These are phyloP conservation scores for Chrysotoxum bicinctum DNA, from an alignment of 2,888 invertebrate genomes.

Conservation along the genomic window DNA sequence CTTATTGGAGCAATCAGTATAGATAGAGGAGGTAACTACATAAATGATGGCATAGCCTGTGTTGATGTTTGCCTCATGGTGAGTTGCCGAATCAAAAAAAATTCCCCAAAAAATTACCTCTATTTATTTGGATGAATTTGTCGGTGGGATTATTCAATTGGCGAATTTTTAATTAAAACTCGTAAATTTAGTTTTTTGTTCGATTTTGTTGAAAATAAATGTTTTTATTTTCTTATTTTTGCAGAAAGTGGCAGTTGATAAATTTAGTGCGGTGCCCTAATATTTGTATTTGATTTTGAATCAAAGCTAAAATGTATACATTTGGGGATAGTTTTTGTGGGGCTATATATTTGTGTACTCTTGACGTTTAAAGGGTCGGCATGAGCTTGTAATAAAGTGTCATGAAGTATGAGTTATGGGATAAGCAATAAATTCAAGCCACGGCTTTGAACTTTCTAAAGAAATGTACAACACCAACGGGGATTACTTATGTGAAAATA, in stretches of 20 bases:
- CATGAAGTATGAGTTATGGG: slow-evolving; percentile 17
- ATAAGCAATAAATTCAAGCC: background rate
- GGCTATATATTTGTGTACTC: background rate
- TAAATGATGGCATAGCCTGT: slow-evolving; percentile 36
- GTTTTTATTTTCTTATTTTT: background rate
- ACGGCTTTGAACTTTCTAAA: background rate
- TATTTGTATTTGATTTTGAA: background rate
- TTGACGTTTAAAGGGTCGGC: background rate
- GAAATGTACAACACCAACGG: background rate
- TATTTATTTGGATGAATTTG: slow-evolving; percentile 34
- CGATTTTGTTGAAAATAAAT: background rate
- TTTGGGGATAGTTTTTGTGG: background rate
- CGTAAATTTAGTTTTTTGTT: slow-evolving; percentile 57
- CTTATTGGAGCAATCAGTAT: slow-evolving; percentile 27
- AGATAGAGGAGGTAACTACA: background rate
- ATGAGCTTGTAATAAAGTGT: slow-evolving; percentile 15
- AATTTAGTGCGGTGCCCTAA: slow-evolving; percentile 5
- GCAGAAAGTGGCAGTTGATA: slow-evolving; percentile 3
- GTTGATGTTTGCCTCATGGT: slow-evolving; percentile 22
- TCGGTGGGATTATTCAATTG: slow-evolving; percentile 48
- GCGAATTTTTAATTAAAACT: slow-evolving; percentile 67
- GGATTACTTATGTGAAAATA: background rate
- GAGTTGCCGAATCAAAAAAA: background rate
- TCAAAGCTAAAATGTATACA: background rate
- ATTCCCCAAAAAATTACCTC: background rate